These are phyloP conservation scores for Altica lythri DNA, from an alignment of 2,888 invertebrate genomes.

Conservation along the genomic window DNA sequence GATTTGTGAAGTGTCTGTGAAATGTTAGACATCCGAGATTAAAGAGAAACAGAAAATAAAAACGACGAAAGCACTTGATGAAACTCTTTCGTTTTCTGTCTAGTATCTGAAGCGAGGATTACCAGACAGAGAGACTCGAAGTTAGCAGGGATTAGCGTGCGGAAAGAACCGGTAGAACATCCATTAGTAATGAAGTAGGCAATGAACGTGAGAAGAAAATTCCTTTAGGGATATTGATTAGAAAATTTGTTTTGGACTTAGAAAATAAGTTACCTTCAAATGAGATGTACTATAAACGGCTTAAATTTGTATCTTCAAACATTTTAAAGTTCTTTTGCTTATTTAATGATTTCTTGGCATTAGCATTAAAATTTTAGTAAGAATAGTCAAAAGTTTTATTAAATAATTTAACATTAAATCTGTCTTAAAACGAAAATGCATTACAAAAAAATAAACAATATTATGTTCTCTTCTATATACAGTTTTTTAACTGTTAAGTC, in stretches of 20 bases:
- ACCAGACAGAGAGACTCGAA: slow-evolving; percentile 13
- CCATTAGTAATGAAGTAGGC: slow-evolving; percentile 41
- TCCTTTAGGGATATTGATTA: slow-evolving; percentile 1
- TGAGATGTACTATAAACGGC: too few relatives aligned
- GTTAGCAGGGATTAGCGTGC: slow-evolving; percentile 18
- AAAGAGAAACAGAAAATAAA: slow-evolving; percentile 23
- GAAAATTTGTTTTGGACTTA: background rate
- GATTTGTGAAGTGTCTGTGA: slow-evolving; percentile 20
- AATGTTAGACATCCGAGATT: slow-evolving; percentile 20
- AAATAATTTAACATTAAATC: too few relatives aligned
- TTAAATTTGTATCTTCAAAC: too few relatives aligned
- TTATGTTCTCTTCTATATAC: too few relatives aligned
- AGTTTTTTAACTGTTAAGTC: too few relatives aligned
- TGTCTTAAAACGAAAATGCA: too few relatives aligned
- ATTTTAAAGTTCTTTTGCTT: too few relatives aligned
- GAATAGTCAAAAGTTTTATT: too few relatives aligned
- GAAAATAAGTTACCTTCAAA: too few relatives aligned
- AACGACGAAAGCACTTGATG: slow-evolving; percentile 22
- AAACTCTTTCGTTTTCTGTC: slow-evolving; percentile 21
- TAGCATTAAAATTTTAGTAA: too few relatives aligned
- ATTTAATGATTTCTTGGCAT: too few relatives aligned
- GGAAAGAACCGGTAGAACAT: slow-evolving; percentile 30
- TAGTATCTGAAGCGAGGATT: slow-evolving; percentile 27
- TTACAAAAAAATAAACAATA: too few relatives aligned
- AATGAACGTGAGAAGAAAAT: slow-evolving; percentile 16